A percentile compares a stretch with the other conserved stretches of the same genome.
These are phyloP conservation scores for Psococerastis gibbosa DNA, from an alignment of 2,888 invertebrate species.

Conservation along the genomic window DNA sequence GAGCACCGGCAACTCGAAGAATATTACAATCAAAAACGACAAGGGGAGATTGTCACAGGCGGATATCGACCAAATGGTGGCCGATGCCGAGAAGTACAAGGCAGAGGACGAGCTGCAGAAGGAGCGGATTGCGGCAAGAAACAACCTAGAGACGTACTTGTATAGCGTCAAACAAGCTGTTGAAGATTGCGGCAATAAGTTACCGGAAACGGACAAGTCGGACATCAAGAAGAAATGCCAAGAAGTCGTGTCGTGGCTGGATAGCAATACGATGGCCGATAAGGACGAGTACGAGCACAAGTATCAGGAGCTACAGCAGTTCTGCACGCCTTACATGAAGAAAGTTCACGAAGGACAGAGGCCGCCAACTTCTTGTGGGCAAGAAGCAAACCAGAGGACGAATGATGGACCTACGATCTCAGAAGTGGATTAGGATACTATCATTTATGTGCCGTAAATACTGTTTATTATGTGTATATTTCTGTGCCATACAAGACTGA, in stretches of 20 bases:
- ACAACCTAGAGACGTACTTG: slow-evolving; percentile 26
- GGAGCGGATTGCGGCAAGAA: slow-evolving; percentile 27
- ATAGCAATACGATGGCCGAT: slow-evolving; percentile 28
- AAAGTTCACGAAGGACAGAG: slow-evolving; percentile 27
- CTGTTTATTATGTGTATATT: slow-evolving; percentile 22
- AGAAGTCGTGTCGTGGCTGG: slow-evolving; percentile 28
- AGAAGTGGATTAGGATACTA: slow-evolving; percentile 13
- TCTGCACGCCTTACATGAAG: slow-evolving; percentile 26
- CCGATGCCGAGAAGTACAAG: slow-evolving; percentile 39
- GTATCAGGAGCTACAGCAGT: slow-evolving; percentile 26
- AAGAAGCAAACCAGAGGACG: not conserved
- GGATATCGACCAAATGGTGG: slow-evolving; percentile 60
- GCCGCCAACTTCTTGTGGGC: not conserved
- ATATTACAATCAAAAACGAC: slow-evolving; percentile 66
- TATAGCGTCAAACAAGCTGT: slow-evolving; percentile 24
- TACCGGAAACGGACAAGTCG: slow-evolving; percentile 25
- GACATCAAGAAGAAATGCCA: slow-evolving; percentile 22
- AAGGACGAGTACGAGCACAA: slow-evolving; percentile 28
- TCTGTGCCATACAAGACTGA: no score
- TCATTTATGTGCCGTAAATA: slow-evolving; percentile 27
- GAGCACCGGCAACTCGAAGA: slow-evolving; percentile 46
- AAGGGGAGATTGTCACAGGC: slow-evolving; percentile 61
- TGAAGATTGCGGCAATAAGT: slow-evolving; percentile 23
- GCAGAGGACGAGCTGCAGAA: slow-evolving; percentile 24
- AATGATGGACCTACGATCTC: not conserved